These are phyloP conservation scores for Ypsolopha sequella DNA, from an alignment of 2,888 invertebrate genomes.

Conservation along the genomic window DNA sequence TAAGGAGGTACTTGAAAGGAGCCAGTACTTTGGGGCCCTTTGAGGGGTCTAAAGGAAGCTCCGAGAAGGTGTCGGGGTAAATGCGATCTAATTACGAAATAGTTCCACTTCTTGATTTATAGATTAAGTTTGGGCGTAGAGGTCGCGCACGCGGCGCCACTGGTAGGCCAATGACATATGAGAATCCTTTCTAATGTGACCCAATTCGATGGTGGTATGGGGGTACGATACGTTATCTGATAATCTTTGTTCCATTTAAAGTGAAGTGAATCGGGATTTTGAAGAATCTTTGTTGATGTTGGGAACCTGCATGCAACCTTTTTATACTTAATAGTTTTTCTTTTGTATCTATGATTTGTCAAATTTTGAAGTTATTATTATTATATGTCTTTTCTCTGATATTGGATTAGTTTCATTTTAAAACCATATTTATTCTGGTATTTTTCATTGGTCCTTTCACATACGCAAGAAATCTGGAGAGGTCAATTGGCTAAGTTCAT, in stretches of 20 bases:
- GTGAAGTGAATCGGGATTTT: too few species aligned
- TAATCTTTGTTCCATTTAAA: slow-evolving; percentile 1
- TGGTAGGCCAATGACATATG: slow-evolving; percentile 47
- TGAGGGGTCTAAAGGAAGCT: slow-evolving; percentile 58
- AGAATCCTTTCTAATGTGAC: slow-evolving; percentile 36
- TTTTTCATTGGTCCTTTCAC: too few species aligned
- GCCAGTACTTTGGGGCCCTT: slow-evolving; percentile 61
- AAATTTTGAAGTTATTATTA: too few species aligned
- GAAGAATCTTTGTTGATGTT: too few species aligned
- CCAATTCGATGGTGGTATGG: slow-evolving; percentile 14
- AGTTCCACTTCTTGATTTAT: slow-evolving; percentile 73
- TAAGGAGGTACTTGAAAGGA: slow-evolving; percentile 67
- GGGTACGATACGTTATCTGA: slow-evolving; percentile 18
- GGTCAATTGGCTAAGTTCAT: too few species aligned
- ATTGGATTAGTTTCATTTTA: too few species aligned
- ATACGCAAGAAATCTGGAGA: too few species aligned
- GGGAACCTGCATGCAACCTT: too few species aligned
- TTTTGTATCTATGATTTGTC: too few species aligned
- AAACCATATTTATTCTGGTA: too few species aligned
- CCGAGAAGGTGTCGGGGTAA: slow-evolving; percentile 64
- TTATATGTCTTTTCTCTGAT: too few species aligned
- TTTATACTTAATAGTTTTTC: too few species aligned
- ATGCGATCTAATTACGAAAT: slow-evolving; percentile 72
- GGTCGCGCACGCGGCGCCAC: slow-evolving; percentile 46
- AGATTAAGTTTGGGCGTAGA: slow-evolving; percentile 56